These are phyloP conservation scores for Coracopsis vasa DNA, from an alignment of 2,113 vertebrate genomes.

Conservation along the genomic window DNA sequence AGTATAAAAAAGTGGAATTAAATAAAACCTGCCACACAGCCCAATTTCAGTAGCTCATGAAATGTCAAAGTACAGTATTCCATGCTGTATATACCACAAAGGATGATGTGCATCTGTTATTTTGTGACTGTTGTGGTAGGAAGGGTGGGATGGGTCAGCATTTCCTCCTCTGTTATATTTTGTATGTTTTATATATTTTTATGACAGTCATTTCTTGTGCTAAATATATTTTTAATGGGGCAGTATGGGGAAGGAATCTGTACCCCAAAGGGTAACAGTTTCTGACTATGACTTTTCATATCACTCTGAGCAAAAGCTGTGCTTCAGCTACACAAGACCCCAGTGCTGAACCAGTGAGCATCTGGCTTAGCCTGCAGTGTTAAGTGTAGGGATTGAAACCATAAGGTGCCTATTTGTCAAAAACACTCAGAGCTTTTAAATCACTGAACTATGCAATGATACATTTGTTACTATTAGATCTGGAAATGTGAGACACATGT, in stretches of 20 bases:
- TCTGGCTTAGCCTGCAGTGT: conserved; percentile 11
- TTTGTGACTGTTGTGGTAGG: not conserved
- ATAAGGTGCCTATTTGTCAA: conserved; percentile 55
- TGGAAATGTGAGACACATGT: not conserved
- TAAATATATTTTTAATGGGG: not conserved
- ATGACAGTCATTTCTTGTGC: not conserved
- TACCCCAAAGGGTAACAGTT: not conserved
- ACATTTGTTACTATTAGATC: conserved; percentile 37
- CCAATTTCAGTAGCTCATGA: not conserved
- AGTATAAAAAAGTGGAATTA: not conserved
- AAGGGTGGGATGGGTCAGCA: not conserved
- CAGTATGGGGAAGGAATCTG: not conserved
- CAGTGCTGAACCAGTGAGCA: not conserved
- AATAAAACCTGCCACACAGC: not conserved
- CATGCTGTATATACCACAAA: not conserved
- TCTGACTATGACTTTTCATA: not conserved
- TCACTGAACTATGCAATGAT: not conserved
- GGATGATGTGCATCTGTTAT: not conserved
- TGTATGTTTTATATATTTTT: not conserved
- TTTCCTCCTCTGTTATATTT: not conserved
- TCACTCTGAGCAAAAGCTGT: not conserved
- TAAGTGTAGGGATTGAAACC: conserved; percentile 52
- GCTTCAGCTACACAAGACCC: not conserved
- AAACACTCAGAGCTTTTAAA: conserved; percentile 31
- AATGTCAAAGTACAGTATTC: conserved; percentile 18